Evolutionary conservation across 2,113 vertebrate genomes (phyloP), one percentile per base, ranked within the genome.

Genomic region (Cyprinodon variegatus): DNA sequence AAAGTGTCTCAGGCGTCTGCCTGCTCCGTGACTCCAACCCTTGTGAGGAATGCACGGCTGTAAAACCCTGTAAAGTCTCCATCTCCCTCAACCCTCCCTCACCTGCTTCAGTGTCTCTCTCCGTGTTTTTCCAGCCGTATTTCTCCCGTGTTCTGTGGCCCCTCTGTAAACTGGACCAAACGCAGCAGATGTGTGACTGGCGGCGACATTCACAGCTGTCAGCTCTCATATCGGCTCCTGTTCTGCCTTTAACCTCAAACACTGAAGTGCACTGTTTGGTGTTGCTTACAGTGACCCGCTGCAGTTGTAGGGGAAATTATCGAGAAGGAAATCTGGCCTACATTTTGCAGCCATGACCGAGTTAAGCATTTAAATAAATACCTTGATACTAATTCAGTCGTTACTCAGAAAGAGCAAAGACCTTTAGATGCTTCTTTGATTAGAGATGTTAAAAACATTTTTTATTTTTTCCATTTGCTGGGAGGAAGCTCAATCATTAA

Each of bases 181-280:
- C 73, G 36, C 88, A 94, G 89, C 94, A 94, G 93, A 94, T 95
- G 93, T 94, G 92, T 83, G 91, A 83, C 83, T 66, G 74, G 62
- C 70, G 76, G 79, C 80, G 78, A 86, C 64, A 77, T 70, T 76
- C 86, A 86, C 90, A 93, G 90, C 93, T 91, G 93, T 92, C 84
- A 53, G 79, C 85, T 84, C 81, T 60, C 81, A 76, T 88, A 68
- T 86, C 83, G 83, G 76, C 84, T 82, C 82, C 66, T 81, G 77
- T 75, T 77, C 41, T 11, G 45, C 43, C 39, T 64, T 72, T 60
- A 60, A 78, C 77, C 70, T 12, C 70, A 41, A 74, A 45, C 76
- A 41, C 70, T 65, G 68, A n/a, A n/a, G 15, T 53, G 3, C 7
- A 70, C 67, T 64, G n/a, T 67, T 65, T 48, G 61, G n/a, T 62